These are phyloP conservation scores for Alligator mississippiensis DNA, from an alignment of 2,113 vertebrate genomes.

Conservation along the genomic window DNA sequence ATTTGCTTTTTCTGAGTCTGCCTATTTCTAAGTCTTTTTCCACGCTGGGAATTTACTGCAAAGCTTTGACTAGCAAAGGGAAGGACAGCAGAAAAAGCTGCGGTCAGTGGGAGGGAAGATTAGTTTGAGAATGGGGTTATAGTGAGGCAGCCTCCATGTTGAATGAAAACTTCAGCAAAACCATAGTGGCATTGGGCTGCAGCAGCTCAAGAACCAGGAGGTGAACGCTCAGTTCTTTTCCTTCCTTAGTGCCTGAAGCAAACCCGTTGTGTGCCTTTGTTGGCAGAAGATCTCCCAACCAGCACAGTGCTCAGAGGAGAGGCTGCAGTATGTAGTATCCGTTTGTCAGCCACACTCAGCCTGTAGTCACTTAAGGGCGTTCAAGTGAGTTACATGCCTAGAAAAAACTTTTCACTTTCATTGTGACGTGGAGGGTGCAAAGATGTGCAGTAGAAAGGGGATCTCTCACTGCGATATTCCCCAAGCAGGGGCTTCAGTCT, in stretches of 20 bases:
- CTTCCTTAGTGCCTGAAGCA: background rate
- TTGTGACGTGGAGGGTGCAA: fast-evolving
- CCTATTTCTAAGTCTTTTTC: fast-evolving
- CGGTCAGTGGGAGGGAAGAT: background rate
- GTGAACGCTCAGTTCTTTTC: background rate
- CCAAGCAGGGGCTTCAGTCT: background rate
- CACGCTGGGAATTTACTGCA: slow-evolving; percentile 3
- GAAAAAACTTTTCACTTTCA: background rate
- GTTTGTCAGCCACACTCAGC: background rate
- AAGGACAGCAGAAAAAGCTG: background rate
- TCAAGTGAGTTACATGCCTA: background rate
- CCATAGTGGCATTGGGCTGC: fast-evolving
- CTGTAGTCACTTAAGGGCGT: background rate
- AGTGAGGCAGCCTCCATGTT: background rate
- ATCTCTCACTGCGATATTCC: background rate
- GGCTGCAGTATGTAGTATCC: background rate
- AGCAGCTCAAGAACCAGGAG: background rate
- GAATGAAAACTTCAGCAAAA: fast-evolving
- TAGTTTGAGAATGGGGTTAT: fast-evolving
- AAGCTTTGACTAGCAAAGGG: slow-evolving; percentile 28
- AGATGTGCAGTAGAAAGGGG: fast-evolving
- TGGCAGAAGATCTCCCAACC: background rate
- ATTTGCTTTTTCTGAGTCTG: fast-evolving
- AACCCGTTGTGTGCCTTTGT: fast-evolving
- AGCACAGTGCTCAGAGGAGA: background rate